Evolutionary conservation across 2,797 vertebrate genomes (phyloP).

Genomic region (Myotis myotis): DNA sequence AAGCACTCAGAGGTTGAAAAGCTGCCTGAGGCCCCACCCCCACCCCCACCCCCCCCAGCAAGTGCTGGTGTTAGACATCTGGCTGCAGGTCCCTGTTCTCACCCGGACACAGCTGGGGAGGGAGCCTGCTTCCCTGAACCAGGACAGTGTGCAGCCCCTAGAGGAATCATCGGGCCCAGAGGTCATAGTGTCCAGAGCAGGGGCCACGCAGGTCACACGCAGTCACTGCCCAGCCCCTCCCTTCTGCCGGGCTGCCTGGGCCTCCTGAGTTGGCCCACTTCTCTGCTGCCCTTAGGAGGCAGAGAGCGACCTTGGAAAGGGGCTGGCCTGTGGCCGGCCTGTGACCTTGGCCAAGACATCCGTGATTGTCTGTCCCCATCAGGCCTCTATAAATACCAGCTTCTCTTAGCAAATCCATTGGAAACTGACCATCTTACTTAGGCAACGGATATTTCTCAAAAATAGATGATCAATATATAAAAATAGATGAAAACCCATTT

Average conservation of each 20-base stretch:
- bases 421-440: constrained; percentile 34
- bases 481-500: constrained; percentile 56
- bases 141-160: not conserved
- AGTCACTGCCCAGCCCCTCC: not conserved
- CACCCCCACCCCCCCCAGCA: not conserved
- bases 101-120: not conserved
- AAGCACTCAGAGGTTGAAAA: not conserved
- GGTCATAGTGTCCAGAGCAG: not conserved
- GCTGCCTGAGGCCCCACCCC: not conserved
- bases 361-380: not conserved
- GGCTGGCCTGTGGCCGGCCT: not conserved
- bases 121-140: not conserved
- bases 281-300: not conserved
- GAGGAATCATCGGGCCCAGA: not conserved
- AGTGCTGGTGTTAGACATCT: not conserved
- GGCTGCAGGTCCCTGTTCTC: not conserved
- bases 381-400: not conserved
- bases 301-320: not conserved
- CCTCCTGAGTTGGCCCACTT: not conserved
- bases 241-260: not conserved
- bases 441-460: constrained; percentile 54
- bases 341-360: not conserved
- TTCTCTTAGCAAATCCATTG: not conserved
- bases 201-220: not conserved
- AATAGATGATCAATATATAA: constrained; percentile 43